Conservation (phyloP, 2,888 invertebrate genomes). For the Julus scanicus region DNA sequence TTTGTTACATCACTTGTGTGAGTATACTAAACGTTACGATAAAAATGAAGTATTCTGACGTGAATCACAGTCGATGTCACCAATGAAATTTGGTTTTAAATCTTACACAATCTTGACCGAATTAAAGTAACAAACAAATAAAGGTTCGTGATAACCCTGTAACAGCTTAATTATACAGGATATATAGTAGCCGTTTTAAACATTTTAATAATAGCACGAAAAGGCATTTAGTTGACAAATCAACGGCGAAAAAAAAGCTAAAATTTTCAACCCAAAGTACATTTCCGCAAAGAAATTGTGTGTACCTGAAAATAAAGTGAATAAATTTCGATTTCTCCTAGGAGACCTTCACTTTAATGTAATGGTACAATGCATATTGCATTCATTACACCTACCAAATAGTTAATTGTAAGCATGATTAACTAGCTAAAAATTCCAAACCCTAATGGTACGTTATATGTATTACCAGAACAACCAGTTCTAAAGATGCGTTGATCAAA, state of each 20-base stretch:
- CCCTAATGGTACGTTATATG: neutral
- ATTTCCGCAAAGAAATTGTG: neutral
- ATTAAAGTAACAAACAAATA: neutral
- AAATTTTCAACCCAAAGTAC: neutral
- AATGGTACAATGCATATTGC: neutral
- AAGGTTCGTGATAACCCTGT: neutral
- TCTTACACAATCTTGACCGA: neutral
- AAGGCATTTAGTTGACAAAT: neutral
- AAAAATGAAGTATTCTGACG: neutral
- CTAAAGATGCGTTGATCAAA: neutral
- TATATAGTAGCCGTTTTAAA: neutral
- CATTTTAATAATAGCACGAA: neutral
- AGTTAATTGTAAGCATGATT: neutral
- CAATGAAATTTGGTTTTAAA: no score
- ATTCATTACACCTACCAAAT: neutral
- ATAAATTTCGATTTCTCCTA: neutral
- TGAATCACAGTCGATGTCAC: neutral
- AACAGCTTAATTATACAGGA: neutral
- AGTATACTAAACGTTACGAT: neutral
- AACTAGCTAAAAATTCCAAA: neutral
- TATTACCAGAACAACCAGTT: constrained; percentile 1
- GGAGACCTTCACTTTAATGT: neutral
- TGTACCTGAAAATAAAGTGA: neutral
- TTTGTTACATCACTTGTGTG: neutral
- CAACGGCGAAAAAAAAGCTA: neutral